Base-by-base conservation (phyloP, 2,888 invertebrate species). In the Spodoptera littoralis region DNA sequence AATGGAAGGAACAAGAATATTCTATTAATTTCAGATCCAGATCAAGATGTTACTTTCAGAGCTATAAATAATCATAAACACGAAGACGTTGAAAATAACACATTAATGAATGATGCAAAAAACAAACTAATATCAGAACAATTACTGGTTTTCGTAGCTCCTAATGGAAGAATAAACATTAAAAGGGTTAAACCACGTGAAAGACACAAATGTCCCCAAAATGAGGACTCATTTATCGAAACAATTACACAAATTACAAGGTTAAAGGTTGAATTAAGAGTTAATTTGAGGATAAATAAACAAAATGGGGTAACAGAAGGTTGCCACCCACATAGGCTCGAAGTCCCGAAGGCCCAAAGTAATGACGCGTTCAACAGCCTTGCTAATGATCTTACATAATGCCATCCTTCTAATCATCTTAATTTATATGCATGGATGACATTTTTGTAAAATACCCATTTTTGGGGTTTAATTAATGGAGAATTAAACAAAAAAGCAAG, bases 231-330 rank as follows among this genome's bases (percentile, higher is more conserved):
- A 56, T 70, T 70, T 65, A 70, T 65, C 42, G 57, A 45, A 60
- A 63, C 68, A 65, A 71, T 68, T 76, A 71, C 43, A 65, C 55
- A 71, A 76, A 68, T 76, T 62, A 55, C 51, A 52, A 65, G 58
- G 64, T 58, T 46, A 53, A 49, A 60, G 53, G 54, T 62, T 54
- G 45, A 60, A 49, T 51, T 44, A 58, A 47, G 49, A 46, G 60
- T 61, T 74, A 64, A 74, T 73, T 76, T 58, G 61, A 45, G 44
- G 27, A 65, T 76, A 76, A 76, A 72, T 69, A 76, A 65, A 65
- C 48, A 53, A 60, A 71, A 64, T 60, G 63, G 45, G 46, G 60
- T 54, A 59, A 63, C 52, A 45, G 52, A 60, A 44, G 52, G 47
- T 56, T 49, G 55, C 63, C 63, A 44, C 51, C 65, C 52, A 73